Evolutionary conservation across 2,113 vertebrate species (phyloP).

Genomic region (Gymnobelideus leadbeateri): DNA sequence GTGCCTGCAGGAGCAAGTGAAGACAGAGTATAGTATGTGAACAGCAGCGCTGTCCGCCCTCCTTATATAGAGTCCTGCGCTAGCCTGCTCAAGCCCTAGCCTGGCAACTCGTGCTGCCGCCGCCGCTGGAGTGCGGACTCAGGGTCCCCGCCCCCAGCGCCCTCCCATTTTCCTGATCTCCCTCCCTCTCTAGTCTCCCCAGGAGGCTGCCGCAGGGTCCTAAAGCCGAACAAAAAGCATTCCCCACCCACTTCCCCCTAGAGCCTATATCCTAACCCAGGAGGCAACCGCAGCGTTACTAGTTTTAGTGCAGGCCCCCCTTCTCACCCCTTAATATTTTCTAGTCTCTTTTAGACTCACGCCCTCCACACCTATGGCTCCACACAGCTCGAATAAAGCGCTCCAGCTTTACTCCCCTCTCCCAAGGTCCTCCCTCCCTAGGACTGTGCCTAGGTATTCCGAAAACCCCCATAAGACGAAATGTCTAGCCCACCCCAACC

Average conservation of each 20-base stretch:
- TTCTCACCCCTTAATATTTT: not conserved
- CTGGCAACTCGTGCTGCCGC: constrained; percentile 62
- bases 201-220: constrained; percentile 71
- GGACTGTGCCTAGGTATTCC: not conserved
- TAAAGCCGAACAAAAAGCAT: constrained; percentile 50
- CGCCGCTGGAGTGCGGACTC: constrained; percentile 47
- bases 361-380: not conserved
- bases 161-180: constrained; percentile 31
- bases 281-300: not conserved
- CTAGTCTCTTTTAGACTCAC: not conserved
- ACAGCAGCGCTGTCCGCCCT: not conserved
- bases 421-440: not conserved
- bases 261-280: not conserved
- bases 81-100: constrained; percentile 14
- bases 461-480: not conserved
- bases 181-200: constrained; percentile 19
- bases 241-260: not conserved
- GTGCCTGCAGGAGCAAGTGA: constrained; percentile 46
- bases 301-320: not conserved
- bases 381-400: not conserved
- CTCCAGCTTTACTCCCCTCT: not conserved
- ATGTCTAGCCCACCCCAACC: not conserved
- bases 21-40: constrained; percentile 23
- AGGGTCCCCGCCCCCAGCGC: constrained; percentile 23
- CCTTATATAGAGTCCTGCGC: constrained; percentile 76